Conservation (phyloP, 2,797 vertebrate species). For the Myotis myotis region DNA sequence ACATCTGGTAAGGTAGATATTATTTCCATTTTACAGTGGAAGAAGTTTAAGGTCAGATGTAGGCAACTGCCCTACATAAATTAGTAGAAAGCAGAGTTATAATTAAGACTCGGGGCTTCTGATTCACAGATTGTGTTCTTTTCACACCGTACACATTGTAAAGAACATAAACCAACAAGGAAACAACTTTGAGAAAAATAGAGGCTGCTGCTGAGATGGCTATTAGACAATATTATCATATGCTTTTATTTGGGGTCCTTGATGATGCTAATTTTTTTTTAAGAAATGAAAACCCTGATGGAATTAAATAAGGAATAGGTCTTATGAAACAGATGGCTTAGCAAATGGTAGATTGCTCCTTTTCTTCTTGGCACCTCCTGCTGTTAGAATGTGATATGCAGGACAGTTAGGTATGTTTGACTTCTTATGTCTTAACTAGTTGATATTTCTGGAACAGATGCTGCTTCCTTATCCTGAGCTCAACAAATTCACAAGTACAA, state of each 20-base stretch:
- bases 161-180: conserved; percentile 47
- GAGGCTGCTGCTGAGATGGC: conserved; percentile 32
- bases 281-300: conserved; percentile 75
- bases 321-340: conserved; percentile 82
- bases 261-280: conserved; percentile 68
- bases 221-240: conserved; percentile 71
- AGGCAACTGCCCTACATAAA: background rate
- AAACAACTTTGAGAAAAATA: conserved; percentile 50
- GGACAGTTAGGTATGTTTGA: conserved; percentile 79
- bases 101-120: conserved; percentile 6
- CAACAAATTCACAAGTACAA: conserved; percentile 62
- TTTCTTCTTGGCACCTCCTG: conserved; percentile 79
- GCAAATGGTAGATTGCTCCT: conserved; percentile 85
- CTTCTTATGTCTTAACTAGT: conserved; percentile 77
- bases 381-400: conserved; percentile 78
- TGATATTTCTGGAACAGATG: conserved; percentile 66
- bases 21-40: conserved; percentile 18
- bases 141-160: background rate
- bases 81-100: conserved; percentile 12
- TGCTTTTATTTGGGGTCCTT: conserved; percentile 79
- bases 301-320: conserved; percentile 78
- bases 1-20: background rate
- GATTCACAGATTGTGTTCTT: conserved; percentile 36
- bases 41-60: background rate
- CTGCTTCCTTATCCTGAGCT: conserved; percentile 57